These are phyloP conservation scores for Azemiops feae DNA, from an alignment of 2,113 vertebrate species.

Conservation along the genomic window DNA sequence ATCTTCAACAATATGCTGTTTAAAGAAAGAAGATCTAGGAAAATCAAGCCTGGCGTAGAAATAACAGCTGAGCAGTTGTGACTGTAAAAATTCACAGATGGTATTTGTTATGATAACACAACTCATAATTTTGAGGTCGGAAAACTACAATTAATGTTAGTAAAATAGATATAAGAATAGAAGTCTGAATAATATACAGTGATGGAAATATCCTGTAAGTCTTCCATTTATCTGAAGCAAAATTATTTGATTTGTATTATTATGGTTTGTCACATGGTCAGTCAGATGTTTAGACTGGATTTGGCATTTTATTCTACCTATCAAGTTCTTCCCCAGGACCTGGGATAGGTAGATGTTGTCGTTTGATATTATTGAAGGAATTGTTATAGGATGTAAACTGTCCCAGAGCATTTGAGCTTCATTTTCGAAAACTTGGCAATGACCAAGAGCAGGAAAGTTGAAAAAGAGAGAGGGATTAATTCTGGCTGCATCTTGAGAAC, in stretches of 20 bases:
- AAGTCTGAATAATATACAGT: background rate
- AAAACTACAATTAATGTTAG: background rate
- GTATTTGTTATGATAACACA: conserved; percentile 40
- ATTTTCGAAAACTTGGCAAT: background rate
- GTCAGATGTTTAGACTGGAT: background rate
- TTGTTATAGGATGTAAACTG: background rate
- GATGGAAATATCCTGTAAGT: background rate
- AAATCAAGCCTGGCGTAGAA: conserved; percentile 24
- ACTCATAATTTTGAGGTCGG: background rate
- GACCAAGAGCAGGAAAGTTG: background rate
- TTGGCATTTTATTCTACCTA: background rate
- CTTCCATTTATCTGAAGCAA: background rate
- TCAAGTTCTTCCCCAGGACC: background rate
- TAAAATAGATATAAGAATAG: background rate
- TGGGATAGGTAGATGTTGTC: background rate
- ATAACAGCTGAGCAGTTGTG: conserved; percentile 33
- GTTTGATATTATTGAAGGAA: background rate
- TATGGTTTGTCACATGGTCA: background rate
- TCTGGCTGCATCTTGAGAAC: no score
- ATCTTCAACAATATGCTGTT: conserved; percentile 15
- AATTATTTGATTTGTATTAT: background rate
- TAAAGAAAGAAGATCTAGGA: background rate
- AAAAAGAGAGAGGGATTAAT: no score
- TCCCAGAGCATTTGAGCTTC: background rate
- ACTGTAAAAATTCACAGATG: conserved; percentile 38